phyloP scores from a whole-genome alignment of 2,888 invertebrate species.

The Eilema depressum region DNA sequence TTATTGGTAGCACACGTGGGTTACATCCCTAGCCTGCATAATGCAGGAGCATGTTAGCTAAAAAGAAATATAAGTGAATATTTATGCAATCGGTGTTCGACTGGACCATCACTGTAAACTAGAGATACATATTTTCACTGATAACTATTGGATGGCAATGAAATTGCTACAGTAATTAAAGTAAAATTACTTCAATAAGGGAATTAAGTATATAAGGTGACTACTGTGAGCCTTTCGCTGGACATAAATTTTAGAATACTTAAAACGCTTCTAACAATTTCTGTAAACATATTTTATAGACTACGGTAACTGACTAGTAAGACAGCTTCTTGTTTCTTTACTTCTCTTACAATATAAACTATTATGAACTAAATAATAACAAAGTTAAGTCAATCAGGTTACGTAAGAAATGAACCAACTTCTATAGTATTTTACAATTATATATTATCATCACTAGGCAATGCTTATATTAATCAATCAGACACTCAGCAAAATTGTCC shows the following conservation, averaged over 20 bases:
- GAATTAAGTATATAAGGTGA: background rate
- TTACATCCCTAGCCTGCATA: constrained; percentile 75
- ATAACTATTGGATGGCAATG: constrained; percentile 19
- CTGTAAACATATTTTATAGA: background rate
- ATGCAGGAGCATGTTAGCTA: constrained; percentile 84
- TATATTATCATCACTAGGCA: too few species aligned
- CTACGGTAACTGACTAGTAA: background rate
- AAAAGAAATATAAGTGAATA: constrained; percentile 86
- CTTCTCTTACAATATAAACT: too few species aligned
- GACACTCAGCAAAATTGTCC: too few species aligned
- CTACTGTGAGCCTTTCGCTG: background rate
- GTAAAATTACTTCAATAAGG: background rate
- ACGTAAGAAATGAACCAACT: too few species aligned
- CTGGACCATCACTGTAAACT: constrained; percentile 79
- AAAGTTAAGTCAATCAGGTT: too few species aligned
- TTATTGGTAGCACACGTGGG: constrained; percentile 85
- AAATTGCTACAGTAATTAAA: background rate
- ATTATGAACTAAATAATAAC: too few species aligned
- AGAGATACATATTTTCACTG: constrained; percentile 38
- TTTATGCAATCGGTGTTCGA: constrained; percentile 84
- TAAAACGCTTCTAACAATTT: background rate
- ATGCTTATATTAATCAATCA: too few species aligned
- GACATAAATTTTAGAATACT: too few species aligned
- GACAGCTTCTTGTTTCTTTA: too few species aligned
- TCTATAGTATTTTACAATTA: too few species aligned